Evolutionary conservation across 2,797 vertebrate genomes (phyloP).

Genomic region (Borostomias antarcticus): DNA sequence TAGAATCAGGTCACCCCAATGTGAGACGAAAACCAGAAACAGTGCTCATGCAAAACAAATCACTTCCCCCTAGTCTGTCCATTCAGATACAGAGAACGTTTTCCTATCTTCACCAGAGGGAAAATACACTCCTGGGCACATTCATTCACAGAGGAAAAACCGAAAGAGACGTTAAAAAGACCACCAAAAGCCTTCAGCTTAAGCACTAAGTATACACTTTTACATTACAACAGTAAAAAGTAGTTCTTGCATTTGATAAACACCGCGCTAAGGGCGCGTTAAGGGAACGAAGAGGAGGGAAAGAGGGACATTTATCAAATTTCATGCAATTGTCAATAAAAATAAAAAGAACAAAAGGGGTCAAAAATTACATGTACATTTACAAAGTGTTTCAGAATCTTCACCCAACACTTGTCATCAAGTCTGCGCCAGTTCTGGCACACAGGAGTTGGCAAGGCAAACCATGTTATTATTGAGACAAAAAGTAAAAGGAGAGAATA

Average conservation of each 20-base stretch:
- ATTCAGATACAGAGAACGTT: slow-evolving; percentile 59
- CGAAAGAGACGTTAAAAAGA: slow-evolving; percentile 63
- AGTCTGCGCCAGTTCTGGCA: slow-evolving; percentile 75
- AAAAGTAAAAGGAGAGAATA: slow-evolving; percentile 16
- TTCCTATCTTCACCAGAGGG: slow-evolving; percentile 59
- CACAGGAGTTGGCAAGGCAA: slow-evolving; percentile 81
- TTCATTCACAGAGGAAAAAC: slow-evolving; percentile 58
- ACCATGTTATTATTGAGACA: slow-evolving; percentile 65
- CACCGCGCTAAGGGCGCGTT: slow-evolving; percentile 70
- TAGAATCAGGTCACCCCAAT: slow-evolving; percentile 59
- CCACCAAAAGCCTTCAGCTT: slow-evolving; percentile 77
- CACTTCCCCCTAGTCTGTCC: slow-evolving; percentile 66
- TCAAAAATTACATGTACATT: slow-evolving; percentile 72
- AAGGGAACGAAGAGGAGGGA: slow-evolving; percentile 42
- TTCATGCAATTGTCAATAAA: slow-evolving; percentile 80
- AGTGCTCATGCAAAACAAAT: slow-evolving; percentile 76
- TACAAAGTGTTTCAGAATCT: slow-evolving; percentile 80
- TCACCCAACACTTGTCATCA: slow-evolving; percentile 76
- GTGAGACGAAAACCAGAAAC: slow-evolving; percentile 66
- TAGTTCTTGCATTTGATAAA: slow-evolving; percentile 83
- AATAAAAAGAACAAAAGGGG: slow-evolving; percentile 47
- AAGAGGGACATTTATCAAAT: slow-evolving; percentile 40
- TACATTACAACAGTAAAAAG: slow-evolving; percentile 86
- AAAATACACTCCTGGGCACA: slow-evolving; percentile 61
- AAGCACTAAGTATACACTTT: slow-evolving; percentile 80